Evolutionary conservation across 2,797 vertebrate species (phyloP).

Genomic region (Dermochelys coriacea): DNA sequence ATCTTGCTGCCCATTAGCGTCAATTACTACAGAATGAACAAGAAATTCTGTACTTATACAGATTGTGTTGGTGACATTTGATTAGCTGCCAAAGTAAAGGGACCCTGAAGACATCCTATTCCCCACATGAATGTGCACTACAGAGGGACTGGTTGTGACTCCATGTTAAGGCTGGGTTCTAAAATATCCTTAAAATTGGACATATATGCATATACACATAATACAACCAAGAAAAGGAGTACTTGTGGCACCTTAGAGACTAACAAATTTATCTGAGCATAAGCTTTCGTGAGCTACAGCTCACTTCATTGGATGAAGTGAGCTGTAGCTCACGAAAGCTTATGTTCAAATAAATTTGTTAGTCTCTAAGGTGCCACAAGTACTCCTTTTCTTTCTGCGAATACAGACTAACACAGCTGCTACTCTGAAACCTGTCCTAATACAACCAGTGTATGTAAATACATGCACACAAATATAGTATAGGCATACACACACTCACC

Average conservation of each 20-base stretch:
- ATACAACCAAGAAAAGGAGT: too few species aligned
- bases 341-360: too few species aligned
- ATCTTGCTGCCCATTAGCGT: not conserved
- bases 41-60: not conserved
- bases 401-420: too few species aligned
- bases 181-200: not conserved
- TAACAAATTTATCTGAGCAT: too few species aligned
- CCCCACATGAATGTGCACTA: not conserved
- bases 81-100: not conserved
- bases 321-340: too few species aligned
- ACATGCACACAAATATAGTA: not conserved
- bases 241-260: too few species aligned
- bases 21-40: not conserved
- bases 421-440: too few species aligned
- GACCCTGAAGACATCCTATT: fast-evolving
- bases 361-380: too few species aligned
- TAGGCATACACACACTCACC: not conserved
- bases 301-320: too few species aligned
- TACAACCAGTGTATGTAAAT: not conserved
- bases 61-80: fast-evolving
- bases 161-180: not conserved
- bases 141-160: not conserved
- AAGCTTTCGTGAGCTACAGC: too few species aligned
- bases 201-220: not conserved
- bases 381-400: too few species aligned